Conservation (phyloP, 2,888 invertebrate species). For the Sussaba pulchella region DNA sequence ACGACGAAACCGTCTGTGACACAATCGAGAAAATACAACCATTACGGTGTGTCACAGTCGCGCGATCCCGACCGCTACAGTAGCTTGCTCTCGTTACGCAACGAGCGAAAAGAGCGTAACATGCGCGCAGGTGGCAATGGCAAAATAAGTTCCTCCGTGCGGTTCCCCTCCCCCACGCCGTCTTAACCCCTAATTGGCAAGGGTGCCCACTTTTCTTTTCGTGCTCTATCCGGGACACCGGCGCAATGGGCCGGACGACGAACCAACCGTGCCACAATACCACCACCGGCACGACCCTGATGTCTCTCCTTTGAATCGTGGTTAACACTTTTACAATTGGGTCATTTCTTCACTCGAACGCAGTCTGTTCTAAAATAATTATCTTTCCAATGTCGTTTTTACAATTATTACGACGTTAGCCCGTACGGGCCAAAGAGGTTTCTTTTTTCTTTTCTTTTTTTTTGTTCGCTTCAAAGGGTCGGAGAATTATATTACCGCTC, state of each 20-base stretch:
- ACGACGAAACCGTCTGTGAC: constrained; percentile 74
- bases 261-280: too few species aligned
- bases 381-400: too few species aligned
- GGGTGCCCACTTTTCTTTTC: constrained; percentile 38
- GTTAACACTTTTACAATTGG: background rate
- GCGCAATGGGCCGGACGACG: constrained; percentile 27
- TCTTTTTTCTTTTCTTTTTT: too few species aligned
- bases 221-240: constrained; percentile 38
- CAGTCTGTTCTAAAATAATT: too few species aligned
- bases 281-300: too few species aligned
- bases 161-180: constrained; percentile 3
- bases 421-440: background rate
- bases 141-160: constrained; percentile 47
- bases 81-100: constrained; percentile 66
- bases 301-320: too few species aligned
- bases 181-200: constrained; percentile 12
- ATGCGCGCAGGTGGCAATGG: constrained; percentile 59
- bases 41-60: constrained; percentile 71
- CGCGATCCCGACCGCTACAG: constrained; percentile 33
- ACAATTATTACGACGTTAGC: background rate
- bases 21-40: constrained; percentile 82
- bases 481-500: too few species aligned
- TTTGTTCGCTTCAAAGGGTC: constrained; percentile 8
- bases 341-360: background rate
- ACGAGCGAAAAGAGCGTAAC: constrained; percentile 55